Base-by-base conservation (phyloP, 2,888 invertebrate species). In the Polyploca ridens region DNA sequence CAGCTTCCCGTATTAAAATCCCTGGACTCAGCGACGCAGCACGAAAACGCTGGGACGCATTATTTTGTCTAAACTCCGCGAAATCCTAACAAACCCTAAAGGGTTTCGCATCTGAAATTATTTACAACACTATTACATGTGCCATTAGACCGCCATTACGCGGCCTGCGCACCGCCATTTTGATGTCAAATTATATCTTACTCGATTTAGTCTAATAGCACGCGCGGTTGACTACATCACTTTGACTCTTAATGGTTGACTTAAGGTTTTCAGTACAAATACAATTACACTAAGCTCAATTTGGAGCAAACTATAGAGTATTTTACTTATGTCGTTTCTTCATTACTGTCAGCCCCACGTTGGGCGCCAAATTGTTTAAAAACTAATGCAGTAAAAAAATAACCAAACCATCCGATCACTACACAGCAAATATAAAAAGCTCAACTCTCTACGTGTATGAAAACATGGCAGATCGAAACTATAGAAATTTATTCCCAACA, bases 121-220 rank as follows among this genome's bases (percentile, higher is more conserved):
- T 86, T 86, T 79, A 84, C 81, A 79, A 73, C 78, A 84, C 83
- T 84, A 85, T 88, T 84, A 89, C 83, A 87, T 79, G 81, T 79
- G 73, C 86, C 85, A 89, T 89, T 88, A 87, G 76, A 69, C 77
- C 71, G 76, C 79, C 82, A 87, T 86, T 84, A 79, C 78, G 81
- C 72, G 74, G 69, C 73, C 74, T 69, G 70, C 64, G 73, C 74
- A 76, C 70, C 77, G 83, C 84, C 86, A 86, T 88, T 83, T 86
- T 84, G 82, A 78, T 80, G 83, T 73, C 71, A 79, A 83, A 85
- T 87, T 85, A 84, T 85, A 79, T 81, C 81, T 81, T 81, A 82
- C 81, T 81, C 85, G 82, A 86, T 85, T 83, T 81, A 83, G 81
- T 84, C 74, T 84, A 85, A 87, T 87, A 83, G 78, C 82, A 80